Conservation (phyloP, 2,113 vertebrate genomes). For the Calyptommatus sinebrachiatus region DNA sequence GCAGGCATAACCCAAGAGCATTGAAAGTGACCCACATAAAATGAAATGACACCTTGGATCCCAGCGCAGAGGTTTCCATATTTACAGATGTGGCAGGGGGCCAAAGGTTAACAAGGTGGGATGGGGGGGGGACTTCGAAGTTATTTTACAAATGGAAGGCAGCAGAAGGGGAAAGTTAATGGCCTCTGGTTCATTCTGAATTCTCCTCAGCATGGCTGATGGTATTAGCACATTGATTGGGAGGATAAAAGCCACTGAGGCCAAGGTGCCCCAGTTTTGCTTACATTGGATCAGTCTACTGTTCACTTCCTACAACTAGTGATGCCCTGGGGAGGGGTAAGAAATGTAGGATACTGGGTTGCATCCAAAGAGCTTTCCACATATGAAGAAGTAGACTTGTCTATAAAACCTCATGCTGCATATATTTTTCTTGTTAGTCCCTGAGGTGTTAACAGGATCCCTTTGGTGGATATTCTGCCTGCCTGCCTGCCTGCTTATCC, state of each 20-base stretch:
- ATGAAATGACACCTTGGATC: too few species aligned
- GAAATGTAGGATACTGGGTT: not conserved
- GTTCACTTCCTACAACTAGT: not conserved
- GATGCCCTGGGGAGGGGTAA: not conserved
- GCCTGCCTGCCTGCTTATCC: too few species aligned
- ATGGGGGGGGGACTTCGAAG: not conserved
- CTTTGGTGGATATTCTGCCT: too few species aligned
- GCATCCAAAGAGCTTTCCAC: too few species aligned
- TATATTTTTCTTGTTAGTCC: too few species aligned
- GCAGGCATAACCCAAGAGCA: not conserved
- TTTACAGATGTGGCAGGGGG: not conserved
- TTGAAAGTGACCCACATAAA: not conserved
- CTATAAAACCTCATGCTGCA: too few species aligned
- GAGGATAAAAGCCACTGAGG: not conserved
- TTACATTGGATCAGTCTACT: not conserved
- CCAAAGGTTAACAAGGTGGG: not conserved
- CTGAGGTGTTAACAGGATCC: too few species aligned
- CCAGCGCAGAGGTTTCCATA: too few species aligned
- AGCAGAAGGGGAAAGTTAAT: not conserved
- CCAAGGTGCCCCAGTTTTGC: not conserved
- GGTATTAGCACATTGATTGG: rapidly evolving
- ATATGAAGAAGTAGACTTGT: too few species aligned
- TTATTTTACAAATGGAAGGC: not conserved
- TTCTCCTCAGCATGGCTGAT: rapidly evolving
- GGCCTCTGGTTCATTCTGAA: not conserved